Base-by-base conservation (phyloP, 2,888 invertebrate genomes). In the Liodrosophila aerea region DNA sequence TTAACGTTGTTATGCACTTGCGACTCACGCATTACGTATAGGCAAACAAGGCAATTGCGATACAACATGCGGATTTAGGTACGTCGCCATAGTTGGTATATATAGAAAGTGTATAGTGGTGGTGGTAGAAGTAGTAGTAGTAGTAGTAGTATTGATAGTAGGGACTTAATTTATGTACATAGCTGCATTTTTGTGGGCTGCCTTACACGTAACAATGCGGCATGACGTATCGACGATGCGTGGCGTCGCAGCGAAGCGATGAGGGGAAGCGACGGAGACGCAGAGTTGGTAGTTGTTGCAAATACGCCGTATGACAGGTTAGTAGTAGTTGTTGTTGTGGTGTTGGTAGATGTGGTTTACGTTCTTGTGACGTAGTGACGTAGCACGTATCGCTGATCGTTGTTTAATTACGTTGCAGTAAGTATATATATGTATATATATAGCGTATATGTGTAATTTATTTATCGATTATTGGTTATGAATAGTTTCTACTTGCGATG, bases 401-500 rank as follows among this genome's bases (percentile, higher is more conserved):
- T 52, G 54, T 34, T 71, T 41, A 50, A 58, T 74, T 62, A 74
- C 39, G 50, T 40, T n/a, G n/a, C n/a, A n/a, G n/a, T n/a, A n/a
- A 60, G 22, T 33, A 16, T 44, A 41, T 39, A 50, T 43, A 52
- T 60, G 37, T 45, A 39, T 16, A 54, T 54, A 22, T 44, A 36
- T 57, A 39, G 39, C 18, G 18, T 22, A n/a, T 16, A 16, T 41
- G 22, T 33, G 11, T 1, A 7, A 9, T 29, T 39, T 18, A 18
- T 18, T 41, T 22, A 41, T 58, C 49, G 33, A 47, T 57, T 31
- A 64, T 61, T 60, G 7, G 41, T 58, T 57, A 37, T 57, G 31
- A 18, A 31, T 57, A 61, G 46, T 59, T 63, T 83, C 70, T 85
- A 86, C 73, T 86, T 87, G 73, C 88, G 88, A 78, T 89, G 87